phyloP scores from a whole-genome alignment of 2,113 vertebrate genomes.

The Mormyrus iriodes region DNA sequence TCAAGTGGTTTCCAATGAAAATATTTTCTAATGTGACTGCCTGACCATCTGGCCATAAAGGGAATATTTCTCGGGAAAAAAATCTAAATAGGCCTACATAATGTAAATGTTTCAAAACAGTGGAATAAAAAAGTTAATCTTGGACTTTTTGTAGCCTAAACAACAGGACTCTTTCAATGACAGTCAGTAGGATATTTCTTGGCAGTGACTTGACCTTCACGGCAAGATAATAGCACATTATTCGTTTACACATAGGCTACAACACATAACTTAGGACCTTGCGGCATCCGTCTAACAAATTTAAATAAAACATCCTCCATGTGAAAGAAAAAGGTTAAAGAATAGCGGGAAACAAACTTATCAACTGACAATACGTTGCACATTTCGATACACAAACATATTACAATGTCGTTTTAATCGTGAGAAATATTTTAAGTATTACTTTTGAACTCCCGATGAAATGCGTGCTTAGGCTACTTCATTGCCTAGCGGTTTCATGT shows the following conservation, averaged over 20 bases:
- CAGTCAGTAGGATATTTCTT: constrained; percentile 42
- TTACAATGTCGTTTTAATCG: neutral
- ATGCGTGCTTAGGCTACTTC: neutral
- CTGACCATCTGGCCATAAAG: neutral
- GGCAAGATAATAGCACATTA: neutral
- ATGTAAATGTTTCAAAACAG: neutral
- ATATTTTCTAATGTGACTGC: neutral
- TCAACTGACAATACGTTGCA: neutral
- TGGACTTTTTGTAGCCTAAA: constrained; percentile 6
- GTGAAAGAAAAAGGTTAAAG: neutral
- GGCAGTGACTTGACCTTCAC: constrained; percentile 45
- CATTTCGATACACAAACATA: neutral
- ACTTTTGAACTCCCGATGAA: neutral
- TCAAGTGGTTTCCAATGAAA: neutral
- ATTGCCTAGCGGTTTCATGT: neutral
- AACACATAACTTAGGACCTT: neutral
- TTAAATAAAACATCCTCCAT: neutral
- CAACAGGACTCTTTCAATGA: neutral
- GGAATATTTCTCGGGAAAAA: constrained; percentile 18
- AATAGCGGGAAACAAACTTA: neutral
- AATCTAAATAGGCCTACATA: neutral
- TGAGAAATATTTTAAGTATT: neutral
- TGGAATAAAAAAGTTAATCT: neutral
- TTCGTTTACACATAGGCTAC: constrained; percentile 38
- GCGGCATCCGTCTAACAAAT: neutral